Percentiles rank a stretch among this genome's conserved stretches.
Evolutionary conservation across 2,113 vertebrate genomes (phyloP).

Genomic region (Gymnogyps californianus): DNA sequence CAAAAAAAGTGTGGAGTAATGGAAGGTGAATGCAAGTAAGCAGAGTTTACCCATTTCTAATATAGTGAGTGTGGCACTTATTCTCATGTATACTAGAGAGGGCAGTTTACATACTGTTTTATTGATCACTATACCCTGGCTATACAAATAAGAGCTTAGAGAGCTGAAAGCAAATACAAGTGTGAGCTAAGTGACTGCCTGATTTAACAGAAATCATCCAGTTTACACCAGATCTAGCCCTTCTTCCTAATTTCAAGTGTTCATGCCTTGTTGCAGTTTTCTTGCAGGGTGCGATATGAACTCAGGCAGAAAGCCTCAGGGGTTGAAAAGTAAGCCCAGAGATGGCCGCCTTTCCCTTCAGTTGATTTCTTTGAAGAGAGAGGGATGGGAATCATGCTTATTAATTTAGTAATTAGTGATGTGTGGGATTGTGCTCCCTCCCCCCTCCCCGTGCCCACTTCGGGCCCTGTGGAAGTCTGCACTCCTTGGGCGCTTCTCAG

Average conservation of each 20-base stretch:
- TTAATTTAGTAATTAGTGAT: not conserved
- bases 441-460: not conserved
- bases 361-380: not conserved
- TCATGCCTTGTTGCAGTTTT: not conserved
- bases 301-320: not conserved
- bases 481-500: not conserved
- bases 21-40: not conserved
- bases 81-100: not conserved
- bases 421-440: not conserved
- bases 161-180: not conserved
- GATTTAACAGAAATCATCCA: not conserved
- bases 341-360: not conserved
- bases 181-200: not conserved
- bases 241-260: not conserved
- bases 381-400: not conserved
- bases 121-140: not conserved
- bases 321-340: not conserved
- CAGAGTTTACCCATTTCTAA: not conserved
- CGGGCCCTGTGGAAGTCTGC: not conserved
- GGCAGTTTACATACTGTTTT: not conserved
- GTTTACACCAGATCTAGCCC: not conserved
- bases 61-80: not conserved
- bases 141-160: not conserved
- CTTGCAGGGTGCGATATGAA: not conserved
- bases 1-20: not conserved